A percentile compares a stretch with the other conserved stretches of the same genome.
Evolutionary conservation across 2,113 vertebrate species (phyloP).

Genomic region (Podarcis raffonei): DNA sequence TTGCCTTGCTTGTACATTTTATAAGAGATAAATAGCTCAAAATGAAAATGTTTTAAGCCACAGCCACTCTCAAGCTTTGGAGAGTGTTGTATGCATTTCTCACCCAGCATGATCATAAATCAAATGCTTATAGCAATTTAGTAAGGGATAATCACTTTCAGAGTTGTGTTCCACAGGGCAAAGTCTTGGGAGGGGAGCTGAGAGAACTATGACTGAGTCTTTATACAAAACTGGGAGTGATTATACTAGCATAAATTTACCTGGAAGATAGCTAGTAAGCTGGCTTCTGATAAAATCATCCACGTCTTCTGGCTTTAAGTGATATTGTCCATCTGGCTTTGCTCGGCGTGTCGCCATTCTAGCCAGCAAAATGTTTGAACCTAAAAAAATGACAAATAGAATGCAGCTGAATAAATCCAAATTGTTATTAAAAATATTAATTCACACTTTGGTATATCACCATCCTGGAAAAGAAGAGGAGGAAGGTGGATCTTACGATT

Average conservation of each 20-base stretch:
- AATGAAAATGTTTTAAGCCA: conserved; percentile 29
- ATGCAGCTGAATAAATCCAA: background rate
- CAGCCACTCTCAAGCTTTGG: conserved; percentile 30
- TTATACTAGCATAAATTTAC: conserved; percentile 66
- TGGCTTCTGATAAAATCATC: conserved; percentile 96
- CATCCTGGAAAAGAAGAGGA: background rate
- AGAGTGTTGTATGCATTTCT: background rate
- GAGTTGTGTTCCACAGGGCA: background rate
- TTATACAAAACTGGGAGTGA: background rate
- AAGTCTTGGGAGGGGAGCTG: too few relatives aligned
- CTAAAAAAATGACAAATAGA: conserved; percentile 71
- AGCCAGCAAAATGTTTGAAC: conserved; percentile 97
- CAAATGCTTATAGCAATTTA: background rate
- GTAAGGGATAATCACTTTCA: background rate
- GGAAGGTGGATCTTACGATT: conserved; percentile 2
- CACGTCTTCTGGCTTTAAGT: conserved; percentile 91
- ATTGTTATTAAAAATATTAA: background rate
- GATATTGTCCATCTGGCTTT: conserved; percentile 94
- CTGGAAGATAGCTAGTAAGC: conserved; percentile 90
- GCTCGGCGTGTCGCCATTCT: conserved; percentile 94
- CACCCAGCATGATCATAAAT: background rate
- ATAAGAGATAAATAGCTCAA: conserved; percentile 16
- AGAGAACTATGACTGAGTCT: background rate
- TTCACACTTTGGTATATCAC: background rate
- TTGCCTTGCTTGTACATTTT: background rate